Evolutionary conservation across 92 coral and sea anemone genomes (phyloP).

Genomic region (Actinernus sp.): DNA sequence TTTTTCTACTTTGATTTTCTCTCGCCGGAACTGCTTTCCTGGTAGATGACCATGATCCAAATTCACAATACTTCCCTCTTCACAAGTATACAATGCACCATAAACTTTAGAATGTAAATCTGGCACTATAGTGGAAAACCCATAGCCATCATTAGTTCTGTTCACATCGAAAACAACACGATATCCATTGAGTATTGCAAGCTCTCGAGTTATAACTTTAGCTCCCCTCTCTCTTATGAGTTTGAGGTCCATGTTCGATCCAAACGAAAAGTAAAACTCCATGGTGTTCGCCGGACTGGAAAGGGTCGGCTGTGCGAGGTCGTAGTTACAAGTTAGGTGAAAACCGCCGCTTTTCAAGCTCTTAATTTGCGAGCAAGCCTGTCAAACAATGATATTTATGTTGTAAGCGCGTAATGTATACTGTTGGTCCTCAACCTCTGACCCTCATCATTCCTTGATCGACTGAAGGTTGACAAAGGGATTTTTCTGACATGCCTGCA

Average conservation of each 20-base stretch:
- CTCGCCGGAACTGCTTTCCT: conserved; percentile 1
- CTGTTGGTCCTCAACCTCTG: too few relatives aligned
- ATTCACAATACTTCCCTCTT: neutral
- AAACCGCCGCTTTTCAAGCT: too few relatives aligned
- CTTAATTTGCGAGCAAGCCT: too few relatives aligned
- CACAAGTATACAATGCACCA: neutral
- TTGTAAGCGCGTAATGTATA: too few relatives aligned
- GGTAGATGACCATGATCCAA: neutral
- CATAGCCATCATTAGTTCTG: neutral
- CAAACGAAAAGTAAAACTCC: neutral
- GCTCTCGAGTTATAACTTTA: neutral
- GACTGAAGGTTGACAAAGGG: too few relatives aligned
- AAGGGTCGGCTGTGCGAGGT: too few relatives aligned
- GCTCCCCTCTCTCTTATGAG: neutral
- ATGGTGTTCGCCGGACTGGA: neutral
- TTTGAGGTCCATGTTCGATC: neutral
- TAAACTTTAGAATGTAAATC: neutral
- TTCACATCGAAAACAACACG: neutral
- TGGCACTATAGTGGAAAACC: neutral
- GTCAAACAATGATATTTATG: too few relatives aligned
- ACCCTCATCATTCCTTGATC: too few relatives aligned
- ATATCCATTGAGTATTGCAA: neutral
- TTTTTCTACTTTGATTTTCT: neutral
- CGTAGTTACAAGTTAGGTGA: too few relatives aligned
- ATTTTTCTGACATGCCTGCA: too few relatives aligned